Base-by-base conservation (phyloP, 2,888 invertebrate genomes). In the Unio pictorum region DNA sequence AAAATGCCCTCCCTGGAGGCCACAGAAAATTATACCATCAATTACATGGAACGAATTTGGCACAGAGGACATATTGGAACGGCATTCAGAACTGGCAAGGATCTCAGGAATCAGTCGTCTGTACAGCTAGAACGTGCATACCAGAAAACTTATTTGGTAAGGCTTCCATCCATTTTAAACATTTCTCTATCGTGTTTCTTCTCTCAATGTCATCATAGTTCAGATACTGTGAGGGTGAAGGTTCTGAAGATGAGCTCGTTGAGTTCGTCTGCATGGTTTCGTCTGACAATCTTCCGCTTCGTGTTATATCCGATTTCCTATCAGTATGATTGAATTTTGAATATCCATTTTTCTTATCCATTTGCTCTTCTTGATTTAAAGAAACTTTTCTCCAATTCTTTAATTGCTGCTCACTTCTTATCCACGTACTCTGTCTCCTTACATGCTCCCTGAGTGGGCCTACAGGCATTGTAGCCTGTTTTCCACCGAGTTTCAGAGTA, bases 141-240 rank as follows among this genome's bases (percentile, higher is more conserved):
- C 83, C 82, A 15, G 83, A 83, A 71, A 85, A 85, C 65, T 84
- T 85, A 34, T 69, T 70, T 15, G 85, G 85, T 59, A 85, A 76
- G 4, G 73, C 72, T 62, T 82, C 79, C 78, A 85, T 78, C 85
- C 85, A 85, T 61, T 75, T 72, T 60, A 82, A 63, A 70, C 84
- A 84, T 64, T 84, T 85, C 55, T 82, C 81, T 26, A 79, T 73
- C 5, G 77, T 74, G 58, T 76, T 68, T 64, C 73, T 74, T 60
- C 73, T 70, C 61, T 74, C 76, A 45, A 74, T 61, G 57, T 73
- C 74, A 54, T 73, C 74, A 23, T 71, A 67, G 68, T 74, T 72
- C 26, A 77, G 26, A 20, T 73, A 67, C 30, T 57, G 64, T 11
- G 71, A 69, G 58, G 66, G 69, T 18, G 63, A 34, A 3, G 71